Conservation (phyloP, 1,140 invertebrate genomes). For the Aphelinus certus region DNA sequence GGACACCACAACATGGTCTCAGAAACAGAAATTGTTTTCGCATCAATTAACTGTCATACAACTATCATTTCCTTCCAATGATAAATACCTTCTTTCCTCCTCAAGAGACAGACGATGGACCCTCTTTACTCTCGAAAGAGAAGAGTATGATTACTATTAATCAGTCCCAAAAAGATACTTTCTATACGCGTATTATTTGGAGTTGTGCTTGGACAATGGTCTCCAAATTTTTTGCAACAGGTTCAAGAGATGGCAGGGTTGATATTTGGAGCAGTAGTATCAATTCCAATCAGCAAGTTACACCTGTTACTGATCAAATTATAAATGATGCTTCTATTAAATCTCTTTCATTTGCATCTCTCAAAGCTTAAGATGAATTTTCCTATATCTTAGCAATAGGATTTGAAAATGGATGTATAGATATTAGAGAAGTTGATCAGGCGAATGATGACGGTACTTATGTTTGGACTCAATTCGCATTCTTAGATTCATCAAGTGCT, state of each 20-base stretch:
- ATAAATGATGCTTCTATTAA: conserved; percentile 77
- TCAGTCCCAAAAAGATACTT: conserved; percentile 77
- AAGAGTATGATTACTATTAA: conserved; percentile 66
- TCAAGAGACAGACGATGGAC: conserved; percentile 93
- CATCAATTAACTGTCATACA: conserved; percentile 94
- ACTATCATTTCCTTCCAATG: conserved; percentile 87
- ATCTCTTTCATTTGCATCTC: conserved; percentile 78
- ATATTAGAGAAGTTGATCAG: conserved; percentile 65
- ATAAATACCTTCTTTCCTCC: conserved; percentile 84
- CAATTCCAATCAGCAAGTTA: conserved; percentile 38
- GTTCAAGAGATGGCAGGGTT: conserved; percentile 91
- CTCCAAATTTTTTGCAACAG: conserved; percentile 85
- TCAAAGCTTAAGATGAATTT: conserved; percentile 40
- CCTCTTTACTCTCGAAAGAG: conserved; percentile 69
- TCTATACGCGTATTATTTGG: conserved; percentile 95
- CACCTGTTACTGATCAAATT: conserved; percentile 61
- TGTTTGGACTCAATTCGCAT: conserved; percentile 46
- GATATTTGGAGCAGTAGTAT: conserved; percentile 70
- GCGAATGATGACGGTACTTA: conserved; percentile 50
- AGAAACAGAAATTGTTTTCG: conserved; percentile 76
- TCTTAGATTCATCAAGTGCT: conserved; percentile 69
- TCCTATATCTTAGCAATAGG: conserved; percentile 79
- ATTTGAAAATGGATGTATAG: conserved; percentile 79
- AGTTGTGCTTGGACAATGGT: conserved; percentile 90
- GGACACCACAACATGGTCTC: conserved; percentile 82